phyloP scores from a whole-genome alignment of 2,797 vertebrate genomes.

The Holocentrus rufus region DNA sequence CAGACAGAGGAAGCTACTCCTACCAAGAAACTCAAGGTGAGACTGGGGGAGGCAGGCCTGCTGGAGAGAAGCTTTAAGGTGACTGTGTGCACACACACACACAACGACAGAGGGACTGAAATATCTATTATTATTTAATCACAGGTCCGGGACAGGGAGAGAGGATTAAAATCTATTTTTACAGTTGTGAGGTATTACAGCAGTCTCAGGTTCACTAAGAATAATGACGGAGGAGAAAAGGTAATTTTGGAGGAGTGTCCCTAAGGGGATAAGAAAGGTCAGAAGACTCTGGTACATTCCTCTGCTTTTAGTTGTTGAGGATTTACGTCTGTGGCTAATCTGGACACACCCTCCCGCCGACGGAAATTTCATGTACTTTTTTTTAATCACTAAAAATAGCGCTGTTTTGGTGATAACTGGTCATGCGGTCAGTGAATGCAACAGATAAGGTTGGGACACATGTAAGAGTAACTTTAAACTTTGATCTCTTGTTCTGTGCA shows the following conservation, averaged over 20 bases:
- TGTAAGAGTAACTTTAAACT: neutral
- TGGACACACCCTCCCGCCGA: conserved; percentile 36
- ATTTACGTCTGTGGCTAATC: conserved; percentile 59
- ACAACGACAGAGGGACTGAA: conserved; percentile 50
- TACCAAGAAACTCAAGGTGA: conserved; percentile 84
- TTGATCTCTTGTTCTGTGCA: conserved; percentile 48
- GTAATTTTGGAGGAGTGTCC: conserved; percentile 67
- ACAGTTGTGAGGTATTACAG: conserved; percentile 55
- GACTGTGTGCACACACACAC: conserved; percentile 23
- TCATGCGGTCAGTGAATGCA: neutral
- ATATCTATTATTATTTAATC: conserved; percentile 77
- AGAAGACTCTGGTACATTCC: conserved; percentile 61
- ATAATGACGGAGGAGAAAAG: conserved; percentile 71
- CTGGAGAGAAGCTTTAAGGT: conserved; percentile 55
- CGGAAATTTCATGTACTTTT: conserved; percentile 3
- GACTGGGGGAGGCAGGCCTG: conserved; percentile 9
- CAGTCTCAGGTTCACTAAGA: conserved; percentile 70
- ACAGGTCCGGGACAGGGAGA: conserved; percentile 60
- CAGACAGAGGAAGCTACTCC: conserved; percentile 70
- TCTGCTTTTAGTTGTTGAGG: conserved; percentile 49
- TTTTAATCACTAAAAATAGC: neutral
- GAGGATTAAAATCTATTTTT: conserved; percentile 79
- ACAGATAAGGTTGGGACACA: neutral
- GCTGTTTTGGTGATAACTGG: neutral
- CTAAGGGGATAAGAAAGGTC: conserved; percentile 56